phyloP scores from a whole-genome alignment of 2,888 invertebrate species.

The Arge pagana region DNA sequence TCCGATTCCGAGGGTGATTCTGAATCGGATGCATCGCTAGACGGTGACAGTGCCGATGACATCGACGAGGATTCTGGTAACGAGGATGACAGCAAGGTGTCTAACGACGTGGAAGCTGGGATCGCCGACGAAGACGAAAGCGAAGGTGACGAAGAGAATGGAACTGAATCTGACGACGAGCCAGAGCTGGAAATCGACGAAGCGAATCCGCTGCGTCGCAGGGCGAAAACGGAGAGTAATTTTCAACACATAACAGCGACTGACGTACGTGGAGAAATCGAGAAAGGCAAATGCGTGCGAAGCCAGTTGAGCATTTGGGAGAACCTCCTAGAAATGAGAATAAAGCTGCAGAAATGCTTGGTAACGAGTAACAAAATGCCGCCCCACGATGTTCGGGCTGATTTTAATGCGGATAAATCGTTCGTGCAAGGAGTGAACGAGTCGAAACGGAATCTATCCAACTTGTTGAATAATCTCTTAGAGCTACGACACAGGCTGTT shows the following conservation, averaged over 20 bases:
- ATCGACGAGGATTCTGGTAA: constrained; percentile 37
- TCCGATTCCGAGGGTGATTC: constrained; percentile 31
- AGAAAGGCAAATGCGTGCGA: constrained; percentile 71
- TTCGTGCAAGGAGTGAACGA: constrained; percentile 62
- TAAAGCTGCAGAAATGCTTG: constrained; percentile 83
- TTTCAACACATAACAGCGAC: constrained; percentile 66
- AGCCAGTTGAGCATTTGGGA: constrained; percentile 83
- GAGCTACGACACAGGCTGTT: constrained; percentile 66
- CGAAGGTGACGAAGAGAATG: constrained; percentile 34
- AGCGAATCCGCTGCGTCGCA: constrained; percentile 58
- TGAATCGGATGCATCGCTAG: constrained; percentile 23
- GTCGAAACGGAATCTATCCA: constrained; percentile 63
- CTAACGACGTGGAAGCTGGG: constrained; percentile 28
- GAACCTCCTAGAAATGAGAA: constrained; percentile 80
- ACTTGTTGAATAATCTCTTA: constrained; percentile 69
- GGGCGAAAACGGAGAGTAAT: constrained; percentile 46
- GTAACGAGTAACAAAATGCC: constrained; percentile 80
- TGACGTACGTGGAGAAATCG: constrained; percentile 64
- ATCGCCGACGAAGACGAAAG: constrained; percentile 24
- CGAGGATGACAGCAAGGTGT: constrained; percentile 38
- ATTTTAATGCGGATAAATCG: constrained; percentile 60
- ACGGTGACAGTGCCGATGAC: constrained; percentile 27
- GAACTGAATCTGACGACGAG: constrained; percentile 45
- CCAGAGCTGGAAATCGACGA: constrained; percentile 43
- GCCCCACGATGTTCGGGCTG: constrained; percentile 62